Base-by-base conservation (phyloP, 2,113 vertebrate genomes). In the Mesembrinibis cayennensis region DNA sequence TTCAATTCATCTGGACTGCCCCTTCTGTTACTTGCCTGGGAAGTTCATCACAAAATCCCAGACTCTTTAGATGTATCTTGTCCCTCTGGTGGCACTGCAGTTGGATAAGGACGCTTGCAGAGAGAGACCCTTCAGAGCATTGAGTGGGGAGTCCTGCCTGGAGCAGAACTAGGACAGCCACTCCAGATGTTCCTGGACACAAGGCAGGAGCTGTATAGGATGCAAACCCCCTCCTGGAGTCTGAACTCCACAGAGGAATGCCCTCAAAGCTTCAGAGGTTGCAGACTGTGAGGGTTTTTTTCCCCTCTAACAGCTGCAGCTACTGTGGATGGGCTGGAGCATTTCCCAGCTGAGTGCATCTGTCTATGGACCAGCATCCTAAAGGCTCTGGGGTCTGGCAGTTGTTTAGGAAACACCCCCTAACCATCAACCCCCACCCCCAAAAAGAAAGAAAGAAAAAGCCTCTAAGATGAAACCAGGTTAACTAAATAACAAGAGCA, bases 271-370 rank as follows among this genome's bases (percentile, higher is more conserved):
- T 93, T 80, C 87, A 80, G 95, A 94, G 93, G 89, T 76, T 95
- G 49, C 55, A 47, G 47, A 42, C 12, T 70, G 73, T 55, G 45
- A 87, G 61, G 58, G n/a, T 6, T 1, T 23, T 5, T 84, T 82
- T 25, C n/a, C 67, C 26, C 82, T 85, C 91, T 95, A 92, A 16
- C 96, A 93, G 91, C 95, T 94, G 98, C 98, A 99, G 98, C 98
- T 99, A 98, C 98, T 99, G 98, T 98, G 99, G 97, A 98, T 98
- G 88, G 94, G 98, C 98, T 98, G 98, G 98, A 98, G 97, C 98
- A 16, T 82, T 89, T 98, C 98, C 38, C 89, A 98, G 97, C 97
- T 95, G 98, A 98, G 98, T 96, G 97, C 40, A 40, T 95, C 95
- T 59, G 50, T 89, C 89, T 95, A 1, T 97, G 98, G 96, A 98